Evolutionary conservation across 2,113 vertebrate genomes (phyloP).

Genomic region (Nicator chloris): DNA sequence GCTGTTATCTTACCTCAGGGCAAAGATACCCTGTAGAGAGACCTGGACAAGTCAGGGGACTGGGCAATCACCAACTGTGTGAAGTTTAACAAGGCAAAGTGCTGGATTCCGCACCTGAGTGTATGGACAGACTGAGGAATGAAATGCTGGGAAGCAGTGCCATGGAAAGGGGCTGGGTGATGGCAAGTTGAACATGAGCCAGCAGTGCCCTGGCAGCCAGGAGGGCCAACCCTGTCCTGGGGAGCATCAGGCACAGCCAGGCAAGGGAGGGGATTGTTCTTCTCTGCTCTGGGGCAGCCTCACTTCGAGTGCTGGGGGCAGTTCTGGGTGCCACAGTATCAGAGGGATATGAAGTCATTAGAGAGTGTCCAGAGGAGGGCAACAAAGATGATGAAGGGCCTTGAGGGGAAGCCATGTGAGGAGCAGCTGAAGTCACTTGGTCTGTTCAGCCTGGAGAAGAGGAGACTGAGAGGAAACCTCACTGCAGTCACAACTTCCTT

Average conservation of each 20-base stretch:
- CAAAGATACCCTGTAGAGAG: not conserved
- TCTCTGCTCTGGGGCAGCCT: not conserved
- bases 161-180: rapidly evolving
- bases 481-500: not conserved
- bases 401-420: not conserved
- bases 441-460: not conserved
- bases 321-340: not conserved
- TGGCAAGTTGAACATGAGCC: rapidly evolving
- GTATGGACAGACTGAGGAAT: not conserved
- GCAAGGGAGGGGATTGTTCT: not conserved
- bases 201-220: not conserved
- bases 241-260: rapidly evolving
- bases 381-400: rapidly evolving
- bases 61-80: not conserved
- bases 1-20: rapidly evolving
- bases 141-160: not conserved
- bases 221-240: rapidly evolving
- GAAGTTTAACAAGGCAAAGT: not conserved
- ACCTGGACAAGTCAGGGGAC: not conserved
- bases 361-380: rapidly evolving
- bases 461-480: not conserved
- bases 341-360: rapidly evolving
- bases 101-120: rapidly evolving
- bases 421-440: not conserved
- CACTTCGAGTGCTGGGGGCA: not conserved